phyloP scores from a whole-genome alignment of 2,888 invertebrate species.

The Chloroclystis v-ata region DNA sequence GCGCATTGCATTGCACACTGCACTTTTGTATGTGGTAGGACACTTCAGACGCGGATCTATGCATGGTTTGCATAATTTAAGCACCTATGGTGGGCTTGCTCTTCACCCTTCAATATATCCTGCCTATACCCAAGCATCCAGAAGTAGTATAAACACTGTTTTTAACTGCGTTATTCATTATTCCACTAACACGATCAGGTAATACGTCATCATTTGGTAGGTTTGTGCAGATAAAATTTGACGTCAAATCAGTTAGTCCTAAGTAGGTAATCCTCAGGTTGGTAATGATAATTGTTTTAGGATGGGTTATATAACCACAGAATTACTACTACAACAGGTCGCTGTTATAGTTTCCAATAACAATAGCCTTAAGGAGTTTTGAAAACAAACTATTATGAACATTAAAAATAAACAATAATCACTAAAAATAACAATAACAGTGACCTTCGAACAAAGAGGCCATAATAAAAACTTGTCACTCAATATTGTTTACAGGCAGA shows the following conservation, averaged over 20 bases:
- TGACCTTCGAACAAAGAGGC: conserved; percentile 18
- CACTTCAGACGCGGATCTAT: conserved; percentile 13
- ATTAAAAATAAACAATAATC: conserved; percentile 13
- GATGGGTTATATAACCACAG: too few species aligned
- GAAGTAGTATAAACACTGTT: too few species aligned
- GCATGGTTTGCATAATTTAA: conserved; percentile 12
- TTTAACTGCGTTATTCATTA: too few species aligned
- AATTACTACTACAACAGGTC: too few species aligned
- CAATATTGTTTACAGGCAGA: conserved; percentile 22
- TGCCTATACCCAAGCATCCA: neutral
- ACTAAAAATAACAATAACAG: conserved; percentile 15
- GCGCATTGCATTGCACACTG: conserved; percentile 21
- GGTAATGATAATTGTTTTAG: too few species aligned
- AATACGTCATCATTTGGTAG: too few species aligned
- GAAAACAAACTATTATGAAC: conserved; percentile 7
- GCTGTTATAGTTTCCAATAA: too few species aligned
- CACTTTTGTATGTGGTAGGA: conserved; percentile 17
- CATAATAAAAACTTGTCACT: conserved; percentile 23
- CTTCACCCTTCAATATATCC: too few species aligned
- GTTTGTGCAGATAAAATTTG: too few species aligned
- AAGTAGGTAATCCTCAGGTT: too few species aligned
- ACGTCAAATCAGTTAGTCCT: too few species aligned
- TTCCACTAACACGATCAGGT: too few species aligned
- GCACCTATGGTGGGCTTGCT: neutral
- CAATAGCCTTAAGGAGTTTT: neutral